Evolutionary conservation across 92 coral and sea anemone species (phyloP).

Genomic region (Chrysogorgia sp.): DNA sequence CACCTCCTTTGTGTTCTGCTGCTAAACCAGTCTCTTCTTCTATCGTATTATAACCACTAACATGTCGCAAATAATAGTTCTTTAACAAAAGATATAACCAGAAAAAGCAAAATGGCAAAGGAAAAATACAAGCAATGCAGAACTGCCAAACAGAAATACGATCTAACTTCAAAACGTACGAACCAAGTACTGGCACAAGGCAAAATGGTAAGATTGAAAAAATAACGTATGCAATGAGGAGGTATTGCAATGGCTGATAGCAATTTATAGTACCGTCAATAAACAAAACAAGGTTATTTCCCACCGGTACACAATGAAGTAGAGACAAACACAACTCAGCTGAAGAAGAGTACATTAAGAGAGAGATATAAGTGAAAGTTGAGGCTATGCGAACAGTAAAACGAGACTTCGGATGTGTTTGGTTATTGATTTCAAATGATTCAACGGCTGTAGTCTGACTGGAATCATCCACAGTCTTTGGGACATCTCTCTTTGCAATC

Average conservation of each 20-base stretch:
- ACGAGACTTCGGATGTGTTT: not conserved
- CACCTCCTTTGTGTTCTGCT: not conserved
- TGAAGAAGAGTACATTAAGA: conserved; percentile 64
- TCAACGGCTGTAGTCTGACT: too few species aligned
- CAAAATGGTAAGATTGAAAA: conserved; percentile 24
- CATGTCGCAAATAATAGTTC: not conserved
- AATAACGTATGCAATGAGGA: conserved; percentile 15
- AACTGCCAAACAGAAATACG: conserved; percentile 4
- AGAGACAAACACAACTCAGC: conserved; percentile 63
- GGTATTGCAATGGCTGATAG: conserved; percentile 61
- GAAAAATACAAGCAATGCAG: conserved; percentile 14
- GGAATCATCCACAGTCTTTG: not conserved
- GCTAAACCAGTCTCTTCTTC: not conserved
- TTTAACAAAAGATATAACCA: conserved; percentile 23
- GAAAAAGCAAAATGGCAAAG: conserved; percentile 25
- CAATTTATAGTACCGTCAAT: conserved; percentile 74
- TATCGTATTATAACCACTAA: not conserved
- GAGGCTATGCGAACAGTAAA: conserved; percentile 29
- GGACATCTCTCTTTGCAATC: not conserved
- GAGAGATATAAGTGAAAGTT: conserved; percentile 59
- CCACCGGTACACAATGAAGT: conserved; percentile 49
- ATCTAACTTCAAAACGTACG: conserved; percentile 3
- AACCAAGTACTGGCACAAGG: conserved; percentile 29
- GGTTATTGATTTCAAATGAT: not conserved
- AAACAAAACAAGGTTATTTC: conserved; percentile 48